Base-by-base conservation (phyloP, 2,888 invertebrate species). In the Netelia inedita region DNA sequence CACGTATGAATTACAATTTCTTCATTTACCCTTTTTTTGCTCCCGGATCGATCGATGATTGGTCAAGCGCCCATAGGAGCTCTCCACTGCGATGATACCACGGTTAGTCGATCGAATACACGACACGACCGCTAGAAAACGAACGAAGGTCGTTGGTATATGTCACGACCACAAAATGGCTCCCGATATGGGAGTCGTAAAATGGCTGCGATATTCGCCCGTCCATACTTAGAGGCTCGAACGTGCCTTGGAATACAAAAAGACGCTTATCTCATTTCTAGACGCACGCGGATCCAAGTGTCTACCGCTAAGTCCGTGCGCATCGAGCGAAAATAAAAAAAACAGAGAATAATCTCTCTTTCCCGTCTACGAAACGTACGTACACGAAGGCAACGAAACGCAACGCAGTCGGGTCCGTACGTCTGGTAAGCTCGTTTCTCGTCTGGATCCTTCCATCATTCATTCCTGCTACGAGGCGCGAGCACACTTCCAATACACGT, bases 381-480 rank as follows among this genome's bases (percentile, higher is more conserved):
- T 69, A 73, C 41, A 41, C 6, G 73, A 65, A 65, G 72, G 69
- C 61, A 63, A 68, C 57, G 57, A 57, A 73, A 61, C 63, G 59
- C 16, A 16, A 50, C 23, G 57, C 55, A 63, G 53, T 68, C 57
- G 10, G 9, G 10, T 46, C 66, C 55, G 43, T 63, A 53, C 53
- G 66, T 76, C 72, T 73, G 35, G 72, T 72, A 71, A 43, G 57
- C 59, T 57, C 65, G 55, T 76, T 68, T 28, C 68, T 41, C 61
- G 61, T 61, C 68, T 61, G 21, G 50, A 72, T 78, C 57, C 61
- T 78, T 78, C 78, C 78, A 65, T 50, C 65, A 72, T 72, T 72
- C 71, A 41, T 53, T 50, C 21, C 11, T n/a, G 11, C 63, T 23
- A 63, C 65, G 75, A 71, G 19, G 5, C n/a, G 16, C 35, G 50